Conservation (phyloP, 2,113 vertebrate genomes). For the Lepidothrix coronata region DNA sequence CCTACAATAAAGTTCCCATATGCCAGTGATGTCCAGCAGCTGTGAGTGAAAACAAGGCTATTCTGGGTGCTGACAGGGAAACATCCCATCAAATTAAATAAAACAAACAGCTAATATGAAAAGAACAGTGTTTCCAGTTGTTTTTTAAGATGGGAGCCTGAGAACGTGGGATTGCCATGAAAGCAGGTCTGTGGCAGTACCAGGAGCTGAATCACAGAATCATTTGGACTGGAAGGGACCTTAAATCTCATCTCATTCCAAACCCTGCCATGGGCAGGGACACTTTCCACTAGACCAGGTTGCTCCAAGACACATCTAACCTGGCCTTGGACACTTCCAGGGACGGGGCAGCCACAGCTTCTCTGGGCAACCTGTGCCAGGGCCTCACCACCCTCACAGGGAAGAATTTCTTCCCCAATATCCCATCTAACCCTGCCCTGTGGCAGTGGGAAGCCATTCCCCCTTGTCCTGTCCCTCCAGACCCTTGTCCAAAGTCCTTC, state of each 20-base stretch:
- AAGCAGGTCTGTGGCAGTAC: neutral
- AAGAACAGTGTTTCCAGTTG: neutral
- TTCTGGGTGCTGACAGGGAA: neutral
- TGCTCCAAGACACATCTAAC: fast-evolving
- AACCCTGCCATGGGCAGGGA: neutral
- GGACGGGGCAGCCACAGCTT: neutral
- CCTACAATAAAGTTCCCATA: fast-evolving
- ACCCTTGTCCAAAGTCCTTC: neutral
- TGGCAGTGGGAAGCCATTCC: neutral
- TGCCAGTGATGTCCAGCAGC: neutral
- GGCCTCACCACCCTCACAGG: neutral
- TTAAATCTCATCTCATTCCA: fast-evolving
- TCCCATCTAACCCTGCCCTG: neutral
- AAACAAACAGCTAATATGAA: neutral
- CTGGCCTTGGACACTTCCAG: neutral
- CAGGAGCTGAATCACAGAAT: neutral
- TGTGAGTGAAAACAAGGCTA: neutral
- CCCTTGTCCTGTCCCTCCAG: fast-evolving
- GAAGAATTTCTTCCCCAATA: neutral
- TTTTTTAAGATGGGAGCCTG: neutral
- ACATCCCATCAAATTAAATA: neutral
- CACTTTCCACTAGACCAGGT: fast-evolving
- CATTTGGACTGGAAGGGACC: neutral
- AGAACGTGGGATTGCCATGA: neutral
- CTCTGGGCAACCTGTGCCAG: neutral